Evolutionary conservation across 2,113 vertebrate species (phyloP).

Genomic region (Rhinichthys klamathensis): DNA sequence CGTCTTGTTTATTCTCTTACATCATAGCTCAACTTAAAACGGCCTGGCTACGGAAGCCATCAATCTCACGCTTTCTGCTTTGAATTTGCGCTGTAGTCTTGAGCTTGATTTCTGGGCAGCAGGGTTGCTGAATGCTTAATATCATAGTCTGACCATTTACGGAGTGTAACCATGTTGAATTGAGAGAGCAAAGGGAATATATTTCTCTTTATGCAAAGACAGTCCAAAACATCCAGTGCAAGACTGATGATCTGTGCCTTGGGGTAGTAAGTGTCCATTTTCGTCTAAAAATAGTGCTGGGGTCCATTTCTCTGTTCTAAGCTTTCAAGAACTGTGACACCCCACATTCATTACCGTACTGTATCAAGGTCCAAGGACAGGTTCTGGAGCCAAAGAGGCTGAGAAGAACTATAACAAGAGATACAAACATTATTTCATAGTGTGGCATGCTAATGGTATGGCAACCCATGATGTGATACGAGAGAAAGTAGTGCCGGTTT

Average conservation of each 20-base stretch:
- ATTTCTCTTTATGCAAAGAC: slow-evolving; percentile 31
- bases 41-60: slow-evolving; percentile 71
- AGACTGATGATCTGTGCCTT: slow-evolving; percentile 36
- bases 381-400: neutral
- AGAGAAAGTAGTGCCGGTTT: too few species aligned
- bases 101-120: slow-evolving; percentile 37
- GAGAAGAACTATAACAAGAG: neutral
- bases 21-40: slow-evolving; percentile 64
- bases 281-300: slow-evolving; percentile 3
- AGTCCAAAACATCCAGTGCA: slow-evolving; percentile 17
- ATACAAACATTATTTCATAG: neutral
- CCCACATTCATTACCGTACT: neutral
- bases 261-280: slow-evolving; percentile 19
- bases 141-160: slow-evolving; percentile 27
- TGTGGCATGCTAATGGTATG: too few species aligned
- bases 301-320: neutral
- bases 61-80: slow-evolving; percentile 72
- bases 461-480: too few species aligned
- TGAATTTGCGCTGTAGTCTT: slow-evolving; percentile 50
- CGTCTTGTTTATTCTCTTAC: slow-evolving; percentile 69
- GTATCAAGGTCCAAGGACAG: neutral
- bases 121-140: slow-evolving; percentile 30
- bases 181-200: slow-evolving; percentile 32
- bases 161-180: slow-evolving; percentile 17
- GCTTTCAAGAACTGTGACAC: slow-evolving; percentile 3